These are phyloP conservation scores for Lasioglossum villosulum DNA, from an alignment of 2,888 invertebrate genomes.

Conservation along the genomic window DNA sequence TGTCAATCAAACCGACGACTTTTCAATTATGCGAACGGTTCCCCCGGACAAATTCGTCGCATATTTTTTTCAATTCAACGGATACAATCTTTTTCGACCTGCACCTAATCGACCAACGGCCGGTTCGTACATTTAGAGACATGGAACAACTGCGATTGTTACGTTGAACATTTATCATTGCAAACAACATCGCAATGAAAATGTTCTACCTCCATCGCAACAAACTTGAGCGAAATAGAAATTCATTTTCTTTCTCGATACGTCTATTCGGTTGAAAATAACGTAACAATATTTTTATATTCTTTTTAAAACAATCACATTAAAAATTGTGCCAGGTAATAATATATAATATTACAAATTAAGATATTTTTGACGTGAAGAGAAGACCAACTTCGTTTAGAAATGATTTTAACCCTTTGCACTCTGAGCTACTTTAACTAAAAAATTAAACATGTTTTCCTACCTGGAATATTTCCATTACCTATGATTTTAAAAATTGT, in stretches of 20 bases:
- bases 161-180: not conserved
- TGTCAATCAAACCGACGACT: conserved; percentile 64
- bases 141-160: not conserved
- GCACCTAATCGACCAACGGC: not conserved
- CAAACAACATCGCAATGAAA: too few relatives aligned
- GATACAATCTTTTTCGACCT: not conserved
- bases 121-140: not conserved
- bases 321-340: not conserved
- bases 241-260: not conserved
- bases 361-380: not conserved
- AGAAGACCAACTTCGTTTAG: too few relatives aligned
- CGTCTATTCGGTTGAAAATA: not conserved
- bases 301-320: not conserved
- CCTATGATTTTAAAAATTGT: too few relatives aligned
- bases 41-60: conserved; percentile 27
- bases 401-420: too few relatives aligned
- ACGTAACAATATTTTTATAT: not conserved
- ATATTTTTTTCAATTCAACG: not conserved
- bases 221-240: too few relatives aligned
- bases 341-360: not conserved
- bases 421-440: too few relatives aligned
- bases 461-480: too few relatives aligned
- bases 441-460: too few relatives aligned
- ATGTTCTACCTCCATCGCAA: too few relatives aligned
- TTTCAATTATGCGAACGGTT: conserved; percentile 10